Evolutionary conservation across 2,888 invertebrate genomes (phyloP), one percentile per base, ranked within the genome.

Genomic region (Chaitophorus viminalis): DNA sequence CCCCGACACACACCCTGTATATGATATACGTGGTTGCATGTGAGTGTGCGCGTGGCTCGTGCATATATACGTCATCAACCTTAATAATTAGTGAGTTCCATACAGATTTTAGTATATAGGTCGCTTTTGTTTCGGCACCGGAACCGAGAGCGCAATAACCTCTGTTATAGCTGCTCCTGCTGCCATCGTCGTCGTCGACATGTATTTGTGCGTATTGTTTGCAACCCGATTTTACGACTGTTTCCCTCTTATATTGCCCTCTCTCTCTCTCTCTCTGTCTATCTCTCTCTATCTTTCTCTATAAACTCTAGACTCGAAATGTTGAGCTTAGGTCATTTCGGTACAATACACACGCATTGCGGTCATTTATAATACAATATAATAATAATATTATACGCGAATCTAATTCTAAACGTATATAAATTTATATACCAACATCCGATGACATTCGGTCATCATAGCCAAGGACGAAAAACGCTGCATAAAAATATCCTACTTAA

Each of bases 61-160:
- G 70, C 29, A 31, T 74, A 31, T 74, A 1, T n/a, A n/a, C n/a
- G n/a, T n/a, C 36, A 60, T 9, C 1, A 36, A 36, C 81, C 81
- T 81, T 81, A 81, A n/a, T n/a, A n/a, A 81, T 81, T 81, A 81
- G 81, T 21, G 68, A 68, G 65, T 46, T 39, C 39, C 68, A n/a
- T 39, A 36, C 79, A 79, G 79, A 65, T 39, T 65, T 65, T 68
- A 29, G n/a, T n/a, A n/a, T n/a, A 25, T 60, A 25, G 60, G 79
- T 29, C 18, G 39, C 81, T 81, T 81, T 81, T 81, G 81, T 81
- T 17, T 68, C 29, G 3, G 17, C 65, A 18, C 18, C 36, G 17
- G 60, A 65, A 36, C 36, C 60, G 65, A 29, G 46, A 79, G 65
- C 29, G 81, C 29, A 9, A n/a, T n/a, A 68, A 81, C 68, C 68